phyloP scores from a whole-genome alignment of 2,113 vertebrate genomes.

The Mobula hypostoma region DNA sequence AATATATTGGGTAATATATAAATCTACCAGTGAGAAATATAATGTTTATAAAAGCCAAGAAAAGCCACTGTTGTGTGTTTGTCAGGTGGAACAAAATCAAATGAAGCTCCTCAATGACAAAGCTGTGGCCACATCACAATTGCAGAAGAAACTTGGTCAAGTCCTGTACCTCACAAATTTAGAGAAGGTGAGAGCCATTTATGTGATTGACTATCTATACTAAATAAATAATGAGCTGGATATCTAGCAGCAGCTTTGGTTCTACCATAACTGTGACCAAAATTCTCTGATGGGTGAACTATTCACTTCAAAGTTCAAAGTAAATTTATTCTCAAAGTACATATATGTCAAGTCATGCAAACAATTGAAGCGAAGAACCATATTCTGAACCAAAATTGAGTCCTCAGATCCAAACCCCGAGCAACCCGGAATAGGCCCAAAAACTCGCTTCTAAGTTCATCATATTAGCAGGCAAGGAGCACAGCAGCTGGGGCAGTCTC shows the following conservation, averaged over 20 bases:
- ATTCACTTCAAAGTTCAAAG: background rate
- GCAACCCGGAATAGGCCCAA: no score
- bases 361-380: no score
- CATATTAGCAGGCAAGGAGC: no score
- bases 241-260: no score
- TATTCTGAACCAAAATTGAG: no score
- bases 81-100: slow-evolving; percentile 88
- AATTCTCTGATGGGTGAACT: background rate
- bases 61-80: slow-evolving; percentile 40
- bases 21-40: background rate
- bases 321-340: no score
- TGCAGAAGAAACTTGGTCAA: slow-evolving; percentile 95
- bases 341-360: no score
- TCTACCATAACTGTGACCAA: background rate
- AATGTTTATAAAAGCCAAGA: background rate
- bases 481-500: no score
- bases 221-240: background rate
- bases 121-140: slow-evolving; percentile 85
- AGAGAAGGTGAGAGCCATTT: slow-evolving; percentile 70
- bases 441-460: no score
- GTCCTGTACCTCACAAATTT: slow-evolving; percentile 91
- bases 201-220: background rate
- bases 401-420: no score
- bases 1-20: background rate
- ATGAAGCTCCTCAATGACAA: slow-evolving; percentile 91